A percentile compares a stretch with the other conserved stretches of the same genome.
These are phyloP conservation scores for Anseranas semipalmata DNA, from an alignment of 2,113 vertebrate genomes.

Conservation along the genomic window DNA sequence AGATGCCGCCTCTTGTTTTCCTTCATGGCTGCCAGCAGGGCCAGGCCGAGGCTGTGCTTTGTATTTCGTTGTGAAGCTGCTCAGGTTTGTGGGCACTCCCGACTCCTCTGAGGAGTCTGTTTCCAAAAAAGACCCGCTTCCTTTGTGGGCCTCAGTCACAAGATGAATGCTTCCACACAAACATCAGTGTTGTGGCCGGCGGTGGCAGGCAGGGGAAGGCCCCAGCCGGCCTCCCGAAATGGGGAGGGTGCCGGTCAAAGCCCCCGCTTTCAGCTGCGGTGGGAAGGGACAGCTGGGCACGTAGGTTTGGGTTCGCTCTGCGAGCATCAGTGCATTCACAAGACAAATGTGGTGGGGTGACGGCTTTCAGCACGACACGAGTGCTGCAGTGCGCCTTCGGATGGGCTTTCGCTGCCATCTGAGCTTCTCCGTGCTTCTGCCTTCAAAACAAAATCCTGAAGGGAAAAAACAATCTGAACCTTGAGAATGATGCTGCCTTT, in stretches of 20 bases:
- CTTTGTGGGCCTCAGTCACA: neutral
- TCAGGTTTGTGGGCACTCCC: neutral
- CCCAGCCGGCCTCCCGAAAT: rapidly evolving
- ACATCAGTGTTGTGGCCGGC: neutral
- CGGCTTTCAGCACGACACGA: neutral
- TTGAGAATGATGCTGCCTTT: neutral
- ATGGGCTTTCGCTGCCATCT: neutral
- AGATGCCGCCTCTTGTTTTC: neutral
- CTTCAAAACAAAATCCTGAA: neutral
- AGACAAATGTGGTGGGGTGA: neutral
- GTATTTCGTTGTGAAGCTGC: neutral
- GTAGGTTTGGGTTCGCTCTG: too few relatives aligned
- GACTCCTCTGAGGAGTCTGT: neutral
- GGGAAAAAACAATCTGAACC: neutral
- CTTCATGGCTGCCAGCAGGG: neutral
- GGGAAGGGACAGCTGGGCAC: neutral
- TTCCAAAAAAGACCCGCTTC: neutral
- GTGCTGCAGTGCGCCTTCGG: neutral
- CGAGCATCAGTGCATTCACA: neutral
- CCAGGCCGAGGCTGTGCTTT: neutral
- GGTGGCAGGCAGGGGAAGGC: neutral
- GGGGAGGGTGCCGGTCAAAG: neutral
- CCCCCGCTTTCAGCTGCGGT: neutral
- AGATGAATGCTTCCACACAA: neutral
- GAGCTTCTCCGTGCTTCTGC: neutral